These are phyloP conservation scores for Hemiscyllium ocellatum DNA, from an alignment of 2,113 vertebrate species.

Conservation along the genomic window DNA sequence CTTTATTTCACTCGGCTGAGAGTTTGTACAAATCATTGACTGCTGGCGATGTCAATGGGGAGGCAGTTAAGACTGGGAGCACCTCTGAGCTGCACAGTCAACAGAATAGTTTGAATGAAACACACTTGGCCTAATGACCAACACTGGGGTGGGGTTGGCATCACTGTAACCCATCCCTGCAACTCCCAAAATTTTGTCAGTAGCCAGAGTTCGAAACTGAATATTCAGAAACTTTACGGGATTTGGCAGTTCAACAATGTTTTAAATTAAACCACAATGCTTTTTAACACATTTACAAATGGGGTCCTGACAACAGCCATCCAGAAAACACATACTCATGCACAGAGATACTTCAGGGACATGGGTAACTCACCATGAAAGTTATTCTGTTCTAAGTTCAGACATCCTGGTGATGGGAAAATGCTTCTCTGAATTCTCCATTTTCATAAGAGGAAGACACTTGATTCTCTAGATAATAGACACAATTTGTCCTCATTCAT, in stretches of 20 bases:
- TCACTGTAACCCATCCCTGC: not conserved
- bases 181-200: not conserved
- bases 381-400: not conserved
- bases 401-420: not conserved
- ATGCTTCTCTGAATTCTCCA: not conserved
- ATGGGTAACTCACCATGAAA: not conserved
- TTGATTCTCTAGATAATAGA: not conserved
- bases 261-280: not conserved
- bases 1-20: not conserved
- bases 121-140: not conserved
- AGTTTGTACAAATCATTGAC: not conserved
- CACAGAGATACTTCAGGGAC: not conserved
- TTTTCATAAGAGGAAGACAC: not conserved
- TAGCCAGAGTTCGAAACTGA: not conserved
- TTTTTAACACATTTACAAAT: not conserved
- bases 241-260: too few species aligned
- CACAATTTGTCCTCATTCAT: not conserved
- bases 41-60: not conserved
- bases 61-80: not conserved
- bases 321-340: not conserved
- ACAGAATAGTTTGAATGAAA: not conserved
- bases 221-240: conserved; percentile 12
- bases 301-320: not conserved
- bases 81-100: not conserved
- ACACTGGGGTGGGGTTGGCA: not conserved